Conservation (phyloP, 1,140 invertebrate genomes). For the Lepidurus arcticus region DNA sequence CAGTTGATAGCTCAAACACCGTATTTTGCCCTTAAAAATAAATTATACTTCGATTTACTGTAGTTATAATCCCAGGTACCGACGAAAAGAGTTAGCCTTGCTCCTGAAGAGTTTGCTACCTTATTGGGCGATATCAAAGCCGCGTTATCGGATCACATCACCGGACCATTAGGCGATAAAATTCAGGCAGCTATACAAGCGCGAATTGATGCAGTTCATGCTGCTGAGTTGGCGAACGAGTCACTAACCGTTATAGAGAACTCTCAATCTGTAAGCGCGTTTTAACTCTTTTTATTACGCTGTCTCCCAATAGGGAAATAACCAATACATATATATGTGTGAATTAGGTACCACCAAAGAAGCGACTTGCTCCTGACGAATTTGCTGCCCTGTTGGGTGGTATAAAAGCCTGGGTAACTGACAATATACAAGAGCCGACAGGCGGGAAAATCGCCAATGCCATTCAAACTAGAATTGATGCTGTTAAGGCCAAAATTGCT, state of each 20-base stretch:
- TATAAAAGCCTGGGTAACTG: neutral
- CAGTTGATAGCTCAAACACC: neutral
- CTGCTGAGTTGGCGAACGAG: neutral
- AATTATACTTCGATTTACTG: neutral
- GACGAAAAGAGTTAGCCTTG: neutral
- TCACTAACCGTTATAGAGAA: neutral
- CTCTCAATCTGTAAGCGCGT: neutral
- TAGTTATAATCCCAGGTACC: neutral
- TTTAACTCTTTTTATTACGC: neutral
- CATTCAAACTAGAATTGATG: neutral
- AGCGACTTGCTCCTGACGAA: slow-evolving; percentile 9
- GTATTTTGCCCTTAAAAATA: neutral
- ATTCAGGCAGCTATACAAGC: neutral
- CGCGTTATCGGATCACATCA: neutral
- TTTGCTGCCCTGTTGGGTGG: neutral
- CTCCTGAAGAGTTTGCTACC: slow-evolving; percentile 13
- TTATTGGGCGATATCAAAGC: slow-evolving; percentile 5
- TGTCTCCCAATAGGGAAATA: neutral
- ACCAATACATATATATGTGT: neutral
- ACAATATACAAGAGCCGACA: neutral
- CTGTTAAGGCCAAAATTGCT: neutral
- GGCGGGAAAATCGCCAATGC: neutral
- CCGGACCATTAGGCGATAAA: neutral
- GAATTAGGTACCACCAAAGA: neutral
- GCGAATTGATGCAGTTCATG: neutral